Evolutionary conservation across 2,797 vertebrate genomes (phyloP).

Genomic region (Arctocebus calabarensis): DNA sequence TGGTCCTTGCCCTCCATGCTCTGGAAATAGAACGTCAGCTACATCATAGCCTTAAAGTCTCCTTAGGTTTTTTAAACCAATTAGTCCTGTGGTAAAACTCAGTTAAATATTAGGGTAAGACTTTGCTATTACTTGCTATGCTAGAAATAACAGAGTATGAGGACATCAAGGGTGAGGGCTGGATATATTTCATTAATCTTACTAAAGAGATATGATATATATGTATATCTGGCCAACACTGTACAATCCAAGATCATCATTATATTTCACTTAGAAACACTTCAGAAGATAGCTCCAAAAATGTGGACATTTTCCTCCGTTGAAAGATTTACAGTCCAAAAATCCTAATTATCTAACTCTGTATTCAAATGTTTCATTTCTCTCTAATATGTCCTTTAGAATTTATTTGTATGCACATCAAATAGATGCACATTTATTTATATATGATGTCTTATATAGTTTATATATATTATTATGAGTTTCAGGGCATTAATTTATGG

Average conservation of each 20-base stretch:
- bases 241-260: not conserved
- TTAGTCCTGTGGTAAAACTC: not conserved
- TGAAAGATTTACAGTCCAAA: constrained; percentile 9
- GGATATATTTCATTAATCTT: not conserved
- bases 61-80: not conserved
- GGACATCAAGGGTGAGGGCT: not conserved
- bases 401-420: not conserved
- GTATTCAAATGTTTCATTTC: not conserved
- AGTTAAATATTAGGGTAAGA: not conserved
- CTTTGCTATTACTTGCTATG: not conserved
- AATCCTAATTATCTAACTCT: not conserved
- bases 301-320: not conserved
- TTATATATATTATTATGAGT: not conserved
- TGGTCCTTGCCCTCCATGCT: not conserved
- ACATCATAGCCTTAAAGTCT: not conserved
- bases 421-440: not conserved
- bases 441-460: not conserved
- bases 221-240: not conserved
- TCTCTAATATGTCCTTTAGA: not conserved
- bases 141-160: not conserved
- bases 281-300: not conserved
- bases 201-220: not conserved
- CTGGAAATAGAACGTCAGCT: not conserved
- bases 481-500: not conserved
- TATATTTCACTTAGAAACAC: not conserved